These are phyloP conservation scores for Platyscapa corneri DNA, from an alignment of 1,140 invertebrate genomes.

Conservation along the genomic window DNA sequence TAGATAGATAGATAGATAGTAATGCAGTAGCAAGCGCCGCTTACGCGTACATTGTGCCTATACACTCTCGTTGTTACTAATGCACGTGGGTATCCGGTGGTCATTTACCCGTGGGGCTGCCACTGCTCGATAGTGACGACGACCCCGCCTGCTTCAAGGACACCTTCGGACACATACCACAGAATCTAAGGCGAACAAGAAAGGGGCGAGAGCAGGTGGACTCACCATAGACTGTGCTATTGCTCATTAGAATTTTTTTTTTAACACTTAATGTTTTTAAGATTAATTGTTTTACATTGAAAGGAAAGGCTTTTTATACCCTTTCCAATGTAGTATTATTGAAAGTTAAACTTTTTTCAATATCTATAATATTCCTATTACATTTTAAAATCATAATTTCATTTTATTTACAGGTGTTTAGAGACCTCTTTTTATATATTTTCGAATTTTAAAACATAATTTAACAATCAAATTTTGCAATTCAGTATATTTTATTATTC, in stretches of 20 bases:
- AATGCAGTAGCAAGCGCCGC: constrained; percentile 24
- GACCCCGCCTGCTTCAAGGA: constrained; percentile 74
- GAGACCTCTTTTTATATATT: too few species aligned
- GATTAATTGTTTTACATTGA: not conserved
- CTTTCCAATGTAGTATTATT: too few species aligned
- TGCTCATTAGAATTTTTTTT: not conserved
- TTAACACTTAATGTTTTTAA: not conserved
- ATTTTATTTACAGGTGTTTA: too few species aligned
- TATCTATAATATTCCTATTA: too few species aligned
- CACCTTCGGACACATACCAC: constrained; percentile 58
- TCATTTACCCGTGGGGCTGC: constrained; percentile 69
- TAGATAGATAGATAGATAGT: not conserved
- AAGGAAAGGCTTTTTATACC: not conserved
- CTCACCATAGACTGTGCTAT: not conserved
- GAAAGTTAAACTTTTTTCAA: too few species aligned
- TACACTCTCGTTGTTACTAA: constrained; percentile 58
- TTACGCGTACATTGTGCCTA: not conserved
- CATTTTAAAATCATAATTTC: too few species aligned
- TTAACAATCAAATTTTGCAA: too few species aligned
- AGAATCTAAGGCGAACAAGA: not conserved
- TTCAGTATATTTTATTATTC: too few species aligned
- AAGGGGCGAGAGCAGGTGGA: not conserved
- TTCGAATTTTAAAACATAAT: too few species aligned
- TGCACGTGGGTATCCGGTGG: constrained; percentile 65
- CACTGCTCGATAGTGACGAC: constrained; percentile 69